A percentile compares a stretch with the other conserved stretches of the same genome.
Evolutionary conservation across 2,888 invertebrate genomes (phyloP).

Genomic region (Drosophila kuntzei): DNA sequence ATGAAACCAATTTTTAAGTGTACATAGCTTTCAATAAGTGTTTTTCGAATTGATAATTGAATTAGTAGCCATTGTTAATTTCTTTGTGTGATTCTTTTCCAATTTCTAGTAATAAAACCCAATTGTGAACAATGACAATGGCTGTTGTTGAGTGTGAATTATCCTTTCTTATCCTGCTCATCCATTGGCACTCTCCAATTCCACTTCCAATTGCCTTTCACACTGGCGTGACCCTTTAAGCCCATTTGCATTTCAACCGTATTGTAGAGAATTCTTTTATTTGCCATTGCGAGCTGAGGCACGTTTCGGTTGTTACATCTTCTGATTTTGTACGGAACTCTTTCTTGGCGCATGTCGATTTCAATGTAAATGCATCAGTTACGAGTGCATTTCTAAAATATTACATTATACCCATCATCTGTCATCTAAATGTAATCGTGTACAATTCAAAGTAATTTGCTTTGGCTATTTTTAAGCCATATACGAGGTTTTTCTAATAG

Average conservation of each 20-base stretch:
- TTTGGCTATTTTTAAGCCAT: not conserved
- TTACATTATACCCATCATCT: constrained; percentile 23
- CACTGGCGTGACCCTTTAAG: constrained; percentile 37
- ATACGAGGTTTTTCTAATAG: constrained; percentile 18
- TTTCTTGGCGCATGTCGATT: not conserved
- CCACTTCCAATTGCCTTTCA: constrained; percentile 6
- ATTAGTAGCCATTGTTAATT: constrained; percentile 1
- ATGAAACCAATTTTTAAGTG: not conserved
- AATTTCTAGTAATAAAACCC: constrained; percentile 24
- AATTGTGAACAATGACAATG: constrained; percentile 37
- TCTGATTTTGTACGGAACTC: not conserved
- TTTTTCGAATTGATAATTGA: constrained; percentile 6
- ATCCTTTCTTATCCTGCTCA: constrained; percentile 10
- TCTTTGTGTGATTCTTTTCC: not conserved
- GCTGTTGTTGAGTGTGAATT: constrained; percentile 1
- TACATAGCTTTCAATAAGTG: not conserved
- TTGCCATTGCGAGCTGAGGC: constrained; percentile 1
- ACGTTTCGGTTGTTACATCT: constrained; percentile 11
- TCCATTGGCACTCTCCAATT: constrained; percentile 14
- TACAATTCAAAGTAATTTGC: constrained; percentile 18
- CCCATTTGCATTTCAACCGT: constrained; percentile 40
- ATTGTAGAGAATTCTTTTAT: constrained; percentile 25
- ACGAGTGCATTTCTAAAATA: constrained; percentile 4
- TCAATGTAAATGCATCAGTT: constrained; percentile 4
- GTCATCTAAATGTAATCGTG: constrained; percentile 18